Percentiles rank a stretch among this genome's conserved stretches.
Conservation (phyloP, 2,888 invertebrate species). For the Acleris holmiana region DNA sequence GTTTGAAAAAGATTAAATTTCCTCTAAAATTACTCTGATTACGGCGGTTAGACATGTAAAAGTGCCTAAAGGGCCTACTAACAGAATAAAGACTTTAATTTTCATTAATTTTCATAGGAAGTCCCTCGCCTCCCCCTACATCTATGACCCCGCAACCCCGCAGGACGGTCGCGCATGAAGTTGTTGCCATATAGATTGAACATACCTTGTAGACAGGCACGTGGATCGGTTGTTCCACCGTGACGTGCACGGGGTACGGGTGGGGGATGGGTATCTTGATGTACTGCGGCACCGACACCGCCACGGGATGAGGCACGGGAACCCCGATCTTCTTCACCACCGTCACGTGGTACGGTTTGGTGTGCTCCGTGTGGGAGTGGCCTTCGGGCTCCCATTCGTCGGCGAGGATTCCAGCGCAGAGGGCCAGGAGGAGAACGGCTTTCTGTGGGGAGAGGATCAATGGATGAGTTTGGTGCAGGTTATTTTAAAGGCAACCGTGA, state of each 20-base stretch:
- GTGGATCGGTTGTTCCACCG: constrained; percentile 89
- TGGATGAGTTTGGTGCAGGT: background rate
- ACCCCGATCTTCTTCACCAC: constrained; percentile 89
- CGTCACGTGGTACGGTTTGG: constrained; percentile 88
- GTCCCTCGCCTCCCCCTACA: no score
- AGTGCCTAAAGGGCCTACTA: no score
- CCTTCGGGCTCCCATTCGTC: constrained; percentile 82
- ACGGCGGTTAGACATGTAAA: no score
- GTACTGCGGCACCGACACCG: constrained; percentile 88
- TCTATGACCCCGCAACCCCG: no score
- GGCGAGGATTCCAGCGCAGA: constrained; percentile 56
- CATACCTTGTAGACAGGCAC: constrained; percentile 88
- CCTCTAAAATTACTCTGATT: no score
- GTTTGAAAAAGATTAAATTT: no score
- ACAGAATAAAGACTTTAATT: no score
- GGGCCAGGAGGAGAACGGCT: constrained; percentile 66
- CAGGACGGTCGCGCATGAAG: no score
- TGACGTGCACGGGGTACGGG: constrained; percentile 89
- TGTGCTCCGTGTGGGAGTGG: constrained; percentile 87
- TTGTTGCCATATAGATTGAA: no score
- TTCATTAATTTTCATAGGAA: no score
- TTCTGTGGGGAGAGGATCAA: constrained; percentile 54
- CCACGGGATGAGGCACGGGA: constrained; percentile 89
- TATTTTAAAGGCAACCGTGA: no score
- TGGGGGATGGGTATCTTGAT: constrained; percentile 89